Percentiles rank a stretch among this genome's conserved stretches.
phyloP scores from a whole-genome alignment of 1,140 invertebrate species.

The Paramacrobiotus metropolitanus region DNA sequence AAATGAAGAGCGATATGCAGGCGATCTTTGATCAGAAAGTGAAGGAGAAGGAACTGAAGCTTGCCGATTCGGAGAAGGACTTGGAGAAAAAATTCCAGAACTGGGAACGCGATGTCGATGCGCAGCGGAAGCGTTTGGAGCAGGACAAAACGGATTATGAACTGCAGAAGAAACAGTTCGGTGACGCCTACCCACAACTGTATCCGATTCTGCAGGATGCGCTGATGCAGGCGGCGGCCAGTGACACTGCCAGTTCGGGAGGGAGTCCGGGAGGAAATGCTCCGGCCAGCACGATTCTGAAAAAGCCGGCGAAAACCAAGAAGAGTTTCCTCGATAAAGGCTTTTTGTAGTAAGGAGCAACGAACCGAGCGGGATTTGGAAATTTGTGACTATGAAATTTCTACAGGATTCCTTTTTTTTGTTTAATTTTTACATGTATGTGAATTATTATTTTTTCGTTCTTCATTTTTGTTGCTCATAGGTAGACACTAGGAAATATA shows the following conservation, averaged over 20 bases:
- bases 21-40: constrained; percentile 76
- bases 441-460: too few species aligned
- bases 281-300: neutral
- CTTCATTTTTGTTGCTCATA: too few species aligned
- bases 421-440: too few species aligned
- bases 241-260: neutral
- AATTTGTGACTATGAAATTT: too few species aligned
- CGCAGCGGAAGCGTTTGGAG: neutral
- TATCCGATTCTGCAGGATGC: constrained; percentile 1
- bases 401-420: too few species aligned
- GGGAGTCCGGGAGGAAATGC: neutral
- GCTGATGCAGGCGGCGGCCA: neutral
- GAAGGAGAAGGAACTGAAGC: constrained; percentile 69
- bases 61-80: constrained; percentile 54
- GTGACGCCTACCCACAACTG: neutral
- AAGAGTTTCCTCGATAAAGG: neutral
- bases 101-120: neutral
- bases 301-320: neutral
- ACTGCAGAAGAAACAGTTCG: constrained; percentile 8
- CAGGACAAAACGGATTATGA: neutral
- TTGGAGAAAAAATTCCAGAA: neutral
- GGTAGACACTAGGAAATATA: too few species aligned
- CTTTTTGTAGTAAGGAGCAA: too few species aligned
- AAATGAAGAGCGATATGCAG: constrained; percentile 86
- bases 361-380: too few species aligned